A percentile compares a stretch with the other conserved stretches of the same genome.
These are phyloP conservation scores for Delphinus delphis DNA, from an alignment of 2,113 vertebrate genomes.

Conservation along the genomic window DNA sequence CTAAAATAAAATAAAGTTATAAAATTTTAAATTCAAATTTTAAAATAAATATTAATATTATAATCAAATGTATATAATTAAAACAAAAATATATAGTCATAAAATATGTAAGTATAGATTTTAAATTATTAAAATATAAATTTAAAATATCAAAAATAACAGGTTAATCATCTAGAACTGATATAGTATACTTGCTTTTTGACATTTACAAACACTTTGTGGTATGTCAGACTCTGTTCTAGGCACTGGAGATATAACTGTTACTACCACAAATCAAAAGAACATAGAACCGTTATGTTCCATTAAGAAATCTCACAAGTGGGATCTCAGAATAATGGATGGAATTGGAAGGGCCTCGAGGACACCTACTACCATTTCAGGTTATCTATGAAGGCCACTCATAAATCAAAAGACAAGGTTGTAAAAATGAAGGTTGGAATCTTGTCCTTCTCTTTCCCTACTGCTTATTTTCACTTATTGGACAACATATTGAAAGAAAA, in stretches of 20 bases:
- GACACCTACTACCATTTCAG: not conserved
- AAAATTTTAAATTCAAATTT: not conserved
- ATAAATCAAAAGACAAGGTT: not conserved
- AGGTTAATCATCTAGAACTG: not conserved
- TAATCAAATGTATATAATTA: not conserved
- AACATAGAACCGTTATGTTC: not conserved
- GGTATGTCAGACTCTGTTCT: not conserved
- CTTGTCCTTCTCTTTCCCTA: not conserved
- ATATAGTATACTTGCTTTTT: not conserved
- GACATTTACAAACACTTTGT: not conserved
- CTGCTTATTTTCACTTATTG: not conserved
- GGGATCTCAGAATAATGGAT: not conserved
- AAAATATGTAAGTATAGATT: not conserved
- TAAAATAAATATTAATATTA: not conserved
- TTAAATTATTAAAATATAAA: not conserved
- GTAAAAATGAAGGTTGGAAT: not conserved
- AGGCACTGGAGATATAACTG: not conserved
- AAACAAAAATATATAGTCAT: not conserved
- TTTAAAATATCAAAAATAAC: not conserved
- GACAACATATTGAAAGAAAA: not conserved
- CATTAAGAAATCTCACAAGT: not conserved
- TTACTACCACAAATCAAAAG: not conserved
- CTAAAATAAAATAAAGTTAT: not conserved
- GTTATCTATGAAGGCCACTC: not conserved
- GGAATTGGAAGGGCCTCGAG: not conserved